Base-by-base conservation (phyloP, 2,113 vertebrate species). In the Rhineura floridana region DNA sequence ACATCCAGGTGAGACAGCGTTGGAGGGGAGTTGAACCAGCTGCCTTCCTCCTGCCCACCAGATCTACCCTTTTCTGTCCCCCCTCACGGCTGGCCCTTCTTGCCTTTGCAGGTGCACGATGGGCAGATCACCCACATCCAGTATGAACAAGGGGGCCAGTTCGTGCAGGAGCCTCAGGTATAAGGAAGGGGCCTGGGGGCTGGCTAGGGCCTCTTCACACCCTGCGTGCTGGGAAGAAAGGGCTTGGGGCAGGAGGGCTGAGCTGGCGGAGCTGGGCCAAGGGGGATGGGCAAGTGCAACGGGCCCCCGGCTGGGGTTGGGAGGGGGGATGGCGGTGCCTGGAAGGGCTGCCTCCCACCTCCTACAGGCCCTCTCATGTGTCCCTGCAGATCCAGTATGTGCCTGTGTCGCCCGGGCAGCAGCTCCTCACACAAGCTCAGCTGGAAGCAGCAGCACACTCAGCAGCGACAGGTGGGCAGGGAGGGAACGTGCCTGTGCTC, bases 71-170 rank as follows among this genome's bases (percentile, higher is more conserved):
- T 11, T 5, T 30, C 10, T 30, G 42, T n/a, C n/a, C 36, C 83
- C 44, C 9, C 39, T 19, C 44, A 1, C 11, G 11, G 8, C 30
- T 11, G 19, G 1, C 59, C 10, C 44, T 79, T 11, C 11, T 23
- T 81, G 52, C 67, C 88, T 65, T 69, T 81, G 39, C 90, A 99
- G 98, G 98, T 99, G 39, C 97, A 98, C 92, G 98, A 99, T 3
- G 98, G 98, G 73, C 98, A 98, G 91, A 99, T 99, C 89, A 97
- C 98, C 89, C 98, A 98, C 92, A 99, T 99, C 91, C 98, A 99
- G 94, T 99, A 99, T 0, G 98, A 99, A 87, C 97, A 98, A 48
- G 98, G 98, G 0, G 93, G 97, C n/a, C 95, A 97, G 0, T 98
- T 98, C 91, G 92, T 99, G 2, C 98, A 98, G 28, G 98, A 99